Percentiles rank a stretch among this genome's conserved stretches.
Evolutionary conservation across 2,113 vertebrate species (phyloP).

Genomic region (Chrysochloris asiatica): DNA sequence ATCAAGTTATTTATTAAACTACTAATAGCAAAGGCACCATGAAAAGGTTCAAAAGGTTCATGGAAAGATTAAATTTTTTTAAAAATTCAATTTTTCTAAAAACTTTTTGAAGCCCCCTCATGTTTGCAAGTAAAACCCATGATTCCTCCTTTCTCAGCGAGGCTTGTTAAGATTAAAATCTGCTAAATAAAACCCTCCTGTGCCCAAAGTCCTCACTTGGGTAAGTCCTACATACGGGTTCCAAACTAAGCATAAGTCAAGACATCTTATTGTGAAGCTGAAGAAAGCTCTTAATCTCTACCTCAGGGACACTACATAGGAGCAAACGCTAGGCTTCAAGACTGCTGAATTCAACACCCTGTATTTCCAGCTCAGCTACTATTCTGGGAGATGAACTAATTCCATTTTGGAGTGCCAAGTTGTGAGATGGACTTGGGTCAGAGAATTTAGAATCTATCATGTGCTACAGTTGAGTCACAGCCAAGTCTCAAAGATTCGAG

Average conservation of each 20-base stretch:
- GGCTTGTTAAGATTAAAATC: constrained; percentile 7
- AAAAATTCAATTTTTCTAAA: too few species aligned
- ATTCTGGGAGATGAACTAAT: neutral
- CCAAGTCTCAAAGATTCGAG: neutral
- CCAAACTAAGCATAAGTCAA: neutral
- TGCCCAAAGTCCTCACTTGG: neutral
- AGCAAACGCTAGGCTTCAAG: neutral
- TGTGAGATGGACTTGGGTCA: neutral
- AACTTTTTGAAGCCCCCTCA: neutral
- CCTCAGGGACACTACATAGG: neutral
- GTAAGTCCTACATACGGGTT: neutral
- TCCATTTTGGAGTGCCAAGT: neutral
- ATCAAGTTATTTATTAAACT: neutral
- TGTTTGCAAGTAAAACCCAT: constrained; percentile 46
- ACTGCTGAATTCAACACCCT: neutral
- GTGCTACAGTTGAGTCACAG: neutral
- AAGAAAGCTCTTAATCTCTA: neutral
- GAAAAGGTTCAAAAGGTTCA: too few species aligned
- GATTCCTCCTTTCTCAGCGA: neutral
- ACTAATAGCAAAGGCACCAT: neutral
- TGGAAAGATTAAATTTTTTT: too few species aligned
- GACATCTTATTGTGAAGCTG: neutral
- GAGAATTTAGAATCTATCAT: constrained; percentile 5
- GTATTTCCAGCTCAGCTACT: neutral
- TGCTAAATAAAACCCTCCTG: constrained; percentile 13